Evolutionary conservation across 2,113 vertebrate genomes (phyloP).

Genomic region (Carettochelys insculpta): DNA sequence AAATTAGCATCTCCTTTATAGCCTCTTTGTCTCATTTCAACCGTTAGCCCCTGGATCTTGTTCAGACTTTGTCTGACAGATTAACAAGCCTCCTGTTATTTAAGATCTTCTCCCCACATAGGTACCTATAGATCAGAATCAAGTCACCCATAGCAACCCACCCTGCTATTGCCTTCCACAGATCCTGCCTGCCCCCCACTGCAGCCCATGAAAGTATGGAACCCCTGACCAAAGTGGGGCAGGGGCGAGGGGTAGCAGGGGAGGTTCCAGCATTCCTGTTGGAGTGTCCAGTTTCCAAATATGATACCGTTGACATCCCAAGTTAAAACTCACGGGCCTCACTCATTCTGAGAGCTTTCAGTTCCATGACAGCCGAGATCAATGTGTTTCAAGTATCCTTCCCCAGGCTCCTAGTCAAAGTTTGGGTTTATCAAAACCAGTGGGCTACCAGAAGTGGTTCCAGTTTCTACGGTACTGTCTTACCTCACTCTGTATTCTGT

Average conservation of each 20-base stretch:
- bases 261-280: no score
- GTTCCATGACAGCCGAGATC: not conserved
- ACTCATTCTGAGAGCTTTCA: accelerated
- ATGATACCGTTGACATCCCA: no score
- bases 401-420: not conserved
- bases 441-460: not conserved
- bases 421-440: not conserved
- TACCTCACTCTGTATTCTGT: not conserved
- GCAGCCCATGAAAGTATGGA: not conserved
- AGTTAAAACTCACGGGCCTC: not conserved
- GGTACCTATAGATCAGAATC: not conserved
- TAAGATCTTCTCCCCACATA: not conserved
- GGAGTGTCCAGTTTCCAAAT: no score
- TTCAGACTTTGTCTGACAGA: not conserved
- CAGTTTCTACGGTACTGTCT: not conserved
- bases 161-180: not conserved
- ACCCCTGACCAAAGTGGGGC: not conserved
- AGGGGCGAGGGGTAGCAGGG: no score
- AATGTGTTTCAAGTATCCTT: not conserved
- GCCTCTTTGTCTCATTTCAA: not conserved
- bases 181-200: not conserved
- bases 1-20: not conserved
- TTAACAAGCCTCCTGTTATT: not conserved
- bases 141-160: not conserved
- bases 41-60: not conserved